phyloP scores from a whole-genome alignment of 2,113 vertebrate genomes.

The Cinclus cinclus region DNA sequence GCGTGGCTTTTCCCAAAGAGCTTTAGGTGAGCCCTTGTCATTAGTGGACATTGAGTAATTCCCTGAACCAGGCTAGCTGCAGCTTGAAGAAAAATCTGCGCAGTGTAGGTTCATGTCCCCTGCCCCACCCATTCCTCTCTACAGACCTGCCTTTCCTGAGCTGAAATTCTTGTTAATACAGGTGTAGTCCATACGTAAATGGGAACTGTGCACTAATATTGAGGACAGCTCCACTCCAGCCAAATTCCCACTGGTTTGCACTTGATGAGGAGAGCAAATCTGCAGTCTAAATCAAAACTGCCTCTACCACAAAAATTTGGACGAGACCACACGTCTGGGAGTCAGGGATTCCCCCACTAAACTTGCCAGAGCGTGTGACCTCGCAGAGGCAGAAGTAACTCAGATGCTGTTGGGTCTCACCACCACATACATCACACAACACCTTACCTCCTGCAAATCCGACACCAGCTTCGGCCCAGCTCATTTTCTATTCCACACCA shows the following conservation, averaged over 20 bases:
- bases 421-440: neutral
- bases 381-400: neutral
- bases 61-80: neutral
- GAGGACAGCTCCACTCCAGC: neutral
- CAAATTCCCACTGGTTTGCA: neutral
- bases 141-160: neutral
- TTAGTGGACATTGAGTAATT: neutral
- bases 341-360: neutral
- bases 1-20: too few species aligned
- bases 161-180: neutral
- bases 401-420: neutral
- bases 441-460: neutral
- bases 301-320: neutral
- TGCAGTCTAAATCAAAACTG: neutral
- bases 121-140: neutral
- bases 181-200: neutral
- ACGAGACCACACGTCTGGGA: neutral
- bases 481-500: slow-evolving; percentile 60
- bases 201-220: neutral
- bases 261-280: neutral
- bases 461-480: neutral
- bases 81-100: neutral
- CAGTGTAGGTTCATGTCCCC: neutral
- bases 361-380: neutral
- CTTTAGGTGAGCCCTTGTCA: neutral